These are phyloP conservation scores for Auanema freiburgensis DNA, from an alignment of 2,888 invertebrate species.

Conservation along the genomic window DNA sequence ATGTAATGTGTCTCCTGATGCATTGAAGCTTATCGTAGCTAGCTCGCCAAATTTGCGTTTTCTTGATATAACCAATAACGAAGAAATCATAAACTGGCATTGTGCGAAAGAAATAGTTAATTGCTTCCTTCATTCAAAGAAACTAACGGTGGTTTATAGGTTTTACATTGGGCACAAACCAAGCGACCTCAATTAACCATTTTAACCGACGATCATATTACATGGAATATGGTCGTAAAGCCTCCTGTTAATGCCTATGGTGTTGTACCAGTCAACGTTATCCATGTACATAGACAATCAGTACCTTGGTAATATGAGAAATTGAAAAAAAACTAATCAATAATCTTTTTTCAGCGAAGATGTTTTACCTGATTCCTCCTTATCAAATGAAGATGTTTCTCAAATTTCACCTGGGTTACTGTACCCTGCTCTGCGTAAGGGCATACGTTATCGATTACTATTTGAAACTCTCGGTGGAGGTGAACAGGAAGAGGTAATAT, in stretches of 20 bases:
- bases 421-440: slow-evolving; percentile 36
- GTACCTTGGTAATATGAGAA: too few species aligned
- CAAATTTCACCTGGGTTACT: slow-evolving; percentile 34
- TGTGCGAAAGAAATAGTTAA: slow-evolving; percentile 23
- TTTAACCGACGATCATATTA: slow-evolving; percentile 25
- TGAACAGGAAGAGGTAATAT: slow-evolving; percentile 7
- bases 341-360: slow-evolving; percentile 7
- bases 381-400: slow-evolving; percentile 21
- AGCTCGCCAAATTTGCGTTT: slow-evolving; percentile 21
- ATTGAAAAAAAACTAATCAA: too few species aligned
- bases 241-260: slow-evolving; percentile 5
- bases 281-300: slow-evolving; percentile 20
- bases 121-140: too few species aligned
- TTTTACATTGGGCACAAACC: not conserved
- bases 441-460: slow-evolving; percentile 39
- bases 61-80: slow-evolving; percentile 40
- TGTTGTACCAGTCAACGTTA: slow-evolving; percentile 8
- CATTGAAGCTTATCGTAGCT: slow-evolving; percentile 24
- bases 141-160: too few species aligned
- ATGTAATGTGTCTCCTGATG: slow-evolving; percentile 25
- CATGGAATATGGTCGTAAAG: slow-evolving; percentile 23
- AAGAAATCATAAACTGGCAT: slow-evolving; percentile 23
- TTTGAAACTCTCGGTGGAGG: slow-evolving; percentile 18
- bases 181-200: slow-evolving; percentile 18
- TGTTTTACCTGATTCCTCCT: slow-evolving; percentile 7